phyloP scores from a whole-genome alignment of 2,888 invertebrate species.

The Agrilus cyanescens region DNA sequence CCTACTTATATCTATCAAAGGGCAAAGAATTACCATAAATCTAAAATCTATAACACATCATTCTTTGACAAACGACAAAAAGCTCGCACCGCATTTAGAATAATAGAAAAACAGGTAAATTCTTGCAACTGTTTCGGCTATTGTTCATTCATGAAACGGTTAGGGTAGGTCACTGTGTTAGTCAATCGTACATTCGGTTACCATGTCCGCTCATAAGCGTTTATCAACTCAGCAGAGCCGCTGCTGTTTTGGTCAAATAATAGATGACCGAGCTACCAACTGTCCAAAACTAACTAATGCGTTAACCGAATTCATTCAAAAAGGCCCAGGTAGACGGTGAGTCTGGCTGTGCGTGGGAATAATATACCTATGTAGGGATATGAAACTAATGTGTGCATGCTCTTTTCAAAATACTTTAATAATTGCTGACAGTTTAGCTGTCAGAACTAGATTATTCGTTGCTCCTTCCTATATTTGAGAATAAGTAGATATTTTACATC shows the following conservation, averaged over 20 bases:
- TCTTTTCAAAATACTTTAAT: too few relatives aligned
- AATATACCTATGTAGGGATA: too few relatives aligned
- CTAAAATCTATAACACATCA: neutral
- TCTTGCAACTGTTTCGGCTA: conserved; percentile 16
- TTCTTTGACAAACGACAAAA: conserved; percentile 3
- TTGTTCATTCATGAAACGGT: conserved; percentile 28
- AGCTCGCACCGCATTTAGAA: neutral
- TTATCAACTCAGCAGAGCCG: conserved; percentile 16
- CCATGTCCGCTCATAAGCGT: conserved; percentile 8
- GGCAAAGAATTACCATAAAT: too few relatives aligned
- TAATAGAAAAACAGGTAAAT: conserved; percentile 23
- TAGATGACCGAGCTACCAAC: conserved; percentile 31
- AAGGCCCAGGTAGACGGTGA: conserved; percentile 17
- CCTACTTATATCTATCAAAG: too few relatives aligned
- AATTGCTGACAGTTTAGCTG: too few relatives aligned
- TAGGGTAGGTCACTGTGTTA: conserved; percentile 31
- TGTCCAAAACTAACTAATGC: conserved; percentile 31
- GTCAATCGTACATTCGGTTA: conserved; percentile 16
- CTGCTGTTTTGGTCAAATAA: conserved; percentile 34
- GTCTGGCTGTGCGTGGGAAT: conserved; percentile 17
- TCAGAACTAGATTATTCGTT: too few relatives aligned
- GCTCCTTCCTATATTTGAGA: too few relatives aligned
- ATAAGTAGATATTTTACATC: too few relatives aligned
- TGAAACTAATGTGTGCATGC: too few relatives aligned
- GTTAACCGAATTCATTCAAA: conserved; percentile 23